phyloP scores from a whole-genome alignment of 2,888 invertebrate species.

The Cheilosia pagana region DNA sequence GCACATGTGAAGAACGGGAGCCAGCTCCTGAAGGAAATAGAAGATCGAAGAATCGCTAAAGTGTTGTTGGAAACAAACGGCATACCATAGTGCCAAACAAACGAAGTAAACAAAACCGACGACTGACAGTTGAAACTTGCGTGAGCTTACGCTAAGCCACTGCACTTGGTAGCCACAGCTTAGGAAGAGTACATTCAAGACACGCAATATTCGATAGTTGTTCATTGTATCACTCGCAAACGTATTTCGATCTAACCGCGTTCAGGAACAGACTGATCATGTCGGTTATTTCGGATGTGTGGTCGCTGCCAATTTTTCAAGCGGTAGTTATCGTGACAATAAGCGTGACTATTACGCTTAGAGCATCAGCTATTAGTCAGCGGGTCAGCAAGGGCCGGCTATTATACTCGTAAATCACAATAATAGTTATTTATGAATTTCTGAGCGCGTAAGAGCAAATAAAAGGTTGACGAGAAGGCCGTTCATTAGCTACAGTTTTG shows the following conservation, averaged over 20 bases:
- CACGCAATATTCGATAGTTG: conserved; percentile 76
- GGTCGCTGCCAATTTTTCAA: conserved; percentile 17
- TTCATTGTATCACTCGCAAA: conserved; percentile 74
- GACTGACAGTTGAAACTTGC: conserved; percentile 75
- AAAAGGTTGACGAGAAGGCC: not conserved
- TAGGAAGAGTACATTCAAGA: conserved; percentile 76
- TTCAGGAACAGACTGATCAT: conserved; percentile 46
- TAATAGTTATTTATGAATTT: conserved; percentile 27
- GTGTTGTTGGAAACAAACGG: conserved; percentile 78
- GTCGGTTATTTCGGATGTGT: conserved; percentile 8
- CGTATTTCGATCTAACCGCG: conserved; percentile 20
- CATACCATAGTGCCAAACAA: conserved; percentile 74
- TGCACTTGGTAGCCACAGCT: conserved; percentile 77
- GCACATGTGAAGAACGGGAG: conserved; percentile 78
- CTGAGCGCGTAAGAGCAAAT: conserved; percentile 3
- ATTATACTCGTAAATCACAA: conserved; percentile 7
- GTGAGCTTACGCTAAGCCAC: conserved; percentile 71
- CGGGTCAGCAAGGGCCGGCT: conserved; percentile 12
- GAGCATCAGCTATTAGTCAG: conserved; percentile 7
- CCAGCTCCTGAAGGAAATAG: conserved; percentile 77
- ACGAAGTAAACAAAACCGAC: conserved; percentile 74
- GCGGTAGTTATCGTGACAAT: conserved; percentile 52
- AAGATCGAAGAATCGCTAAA: conserved; percentile 77
- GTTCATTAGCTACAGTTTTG: not conserved
- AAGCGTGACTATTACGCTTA: conserved; percentile 58